These are phyloP conservation scores for Thunnus maccoyii DNA, from an alignment of 2,113 vertebrate species.

Conservation along the genomic window DNA sequence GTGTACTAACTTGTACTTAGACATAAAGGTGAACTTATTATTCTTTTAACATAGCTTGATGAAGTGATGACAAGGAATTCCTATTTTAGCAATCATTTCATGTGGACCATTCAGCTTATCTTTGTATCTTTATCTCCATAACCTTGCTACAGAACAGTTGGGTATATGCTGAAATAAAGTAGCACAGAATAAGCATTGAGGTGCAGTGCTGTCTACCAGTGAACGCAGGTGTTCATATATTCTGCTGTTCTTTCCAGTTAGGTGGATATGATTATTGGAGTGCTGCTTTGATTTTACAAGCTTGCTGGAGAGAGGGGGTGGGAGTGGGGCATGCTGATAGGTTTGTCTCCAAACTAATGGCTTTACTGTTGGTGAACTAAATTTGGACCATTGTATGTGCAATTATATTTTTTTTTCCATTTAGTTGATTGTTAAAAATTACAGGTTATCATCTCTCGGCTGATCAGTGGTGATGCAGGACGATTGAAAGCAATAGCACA, in stretches of 20 bases:
- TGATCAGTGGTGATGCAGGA: background rate
- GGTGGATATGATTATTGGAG: conserved; percentile 21
- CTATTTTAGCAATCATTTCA: too few species aligned
- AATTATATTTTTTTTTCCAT: background rate
- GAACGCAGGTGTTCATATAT: conserved; percentile 54
- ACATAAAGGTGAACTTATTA: too few species aligned
- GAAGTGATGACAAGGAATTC: too few species aligned
- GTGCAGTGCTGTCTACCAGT: conserved; percentile 14
- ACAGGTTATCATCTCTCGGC: background rate
- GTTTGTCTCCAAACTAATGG: background rate
- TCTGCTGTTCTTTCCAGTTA: conserved; percentile 56
- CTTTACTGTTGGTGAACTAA: background rate
- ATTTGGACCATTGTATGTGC: background rate
- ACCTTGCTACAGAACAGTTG: background rate
- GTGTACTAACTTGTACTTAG: too few species aligned
- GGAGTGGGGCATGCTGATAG: background rate
- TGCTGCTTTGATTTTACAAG: conserved; percentile 42
- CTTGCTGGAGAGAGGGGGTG: background rate
- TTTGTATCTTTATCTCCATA: background rate
- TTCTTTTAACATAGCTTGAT: too few species aligned
- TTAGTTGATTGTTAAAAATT: background rate
- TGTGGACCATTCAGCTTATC: background rate
- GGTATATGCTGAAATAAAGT: conserved; percentile 6
- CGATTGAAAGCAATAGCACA: background rate
- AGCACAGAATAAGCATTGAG: background rate